These are phyloP conservation scores for Timandra comae DNA, from an alignment of 2,888 invertebrate species.

Conservation along the genomic window DNA sequence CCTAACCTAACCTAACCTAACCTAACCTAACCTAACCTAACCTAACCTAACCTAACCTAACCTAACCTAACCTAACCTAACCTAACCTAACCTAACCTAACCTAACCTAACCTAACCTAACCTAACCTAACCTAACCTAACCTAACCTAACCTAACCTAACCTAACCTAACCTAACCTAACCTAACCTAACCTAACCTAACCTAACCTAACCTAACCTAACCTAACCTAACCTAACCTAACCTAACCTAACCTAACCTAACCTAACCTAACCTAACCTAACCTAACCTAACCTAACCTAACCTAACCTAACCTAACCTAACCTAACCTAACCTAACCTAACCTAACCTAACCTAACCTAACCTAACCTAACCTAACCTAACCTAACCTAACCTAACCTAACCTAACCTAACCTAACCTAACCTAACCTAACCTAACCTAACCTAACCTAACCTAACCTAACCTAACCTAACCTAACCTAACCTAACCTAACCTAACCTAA, in stretches of 20 bases:
- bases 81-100: constrained; percentile 19
- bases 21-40: constrained; percentile 17
- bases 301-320: constrained; percentile 29
- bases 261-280: constrained; percentile 25
- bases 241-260: constrained; percentile 25
- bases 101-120: constrained; percentile 18
- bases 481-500: not conserved
- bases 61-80: constrained; percentile 19
- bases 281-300: constrained; percentile 27
- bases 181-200: constrained; percentile 19
- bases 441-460: not conserved
- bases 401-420: not conserved
- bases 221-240: constrained; percentile 22
- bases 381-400: not conserved
- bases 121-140: constrained; percentile 19
- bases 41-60: constrained; percentile 19
- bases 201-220: constrained; percentile 20
- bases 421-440: not conserved
- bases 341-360: not conserved
- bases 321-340: constrained; percentile 17
- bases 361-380: not conserved
- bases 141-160: constrained; percentile 21
- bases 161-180: constrained; percentile 22
- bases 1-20: constrained; percentile 21
- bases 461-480: not conserved